These are phyloP conservation scores for Drosophila nr. medialis DNA, from an alignment of 2,888 invertebrate species.

Conservation along the genomic window DNA sequence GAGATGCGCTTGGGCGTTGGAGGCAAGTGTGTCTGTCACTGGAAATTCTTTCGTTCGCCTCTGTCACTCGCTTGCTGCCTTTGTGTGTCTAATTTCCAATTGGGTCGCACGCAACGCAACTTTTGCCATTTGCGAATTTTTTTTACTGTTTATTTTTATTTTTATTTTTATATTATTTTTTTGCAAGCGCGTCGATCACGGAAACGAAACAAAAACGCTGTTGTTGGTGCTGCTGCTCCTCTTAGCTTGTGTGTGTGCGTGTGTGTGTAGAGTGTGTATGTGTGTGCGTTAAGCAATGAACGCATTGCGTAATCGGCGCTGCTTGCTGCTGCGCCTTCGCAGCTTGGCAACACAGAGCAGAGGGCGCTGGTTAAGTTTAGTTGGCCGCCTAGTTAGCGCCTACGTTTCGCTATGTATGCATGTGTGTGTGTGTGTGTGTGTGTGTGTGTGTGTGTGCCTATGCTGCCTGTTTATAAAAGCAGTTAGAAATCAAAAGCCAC, in stretches of 20 bases:
- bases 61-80: constrained; percentile 22
- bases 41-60: neutral
- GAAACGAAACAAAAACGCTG: constrained; percentile 73
- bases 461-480: constrained; percentile 38
- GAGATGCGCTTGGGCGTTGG: neutral
- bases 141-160: constrained; percentile 13
- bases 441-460: constrained; percentile 3
- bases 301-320: constrained; percentile 76
- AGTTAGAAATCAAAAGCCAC: constrained; percentile 65
- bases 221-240: constrained; percentile 30
- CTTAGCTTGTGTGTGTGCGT: constrained; percentile 19
- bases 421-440: constrained; percentile 11
- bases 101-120: constrained; percentile 69
- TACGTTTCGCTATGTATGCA: constrained; percentile 12
- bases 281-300: constrained; percentile 54
- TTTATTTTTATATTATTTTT: constrained; percentile 36
- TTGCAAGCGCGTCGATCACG: constrained; percentile 68
- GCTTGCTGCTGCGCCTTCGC: constrained; percentile 55
- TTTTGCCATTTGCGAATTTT: constrained; percentile 66
- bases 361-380: constrained; percentile 61
- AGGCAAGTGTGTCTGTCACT: neutral
- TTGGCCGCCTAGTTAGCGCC: constrained; percentile 61
- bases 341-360: constrained; percentile 72
- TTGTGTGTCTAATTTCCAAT: constrained; percentile 75
- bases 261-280: constrained; percentile 24